phyloP scores from a whole-genome alignment of 2,888 invertebrate species.

The Ectemnius continuus region DNA sequence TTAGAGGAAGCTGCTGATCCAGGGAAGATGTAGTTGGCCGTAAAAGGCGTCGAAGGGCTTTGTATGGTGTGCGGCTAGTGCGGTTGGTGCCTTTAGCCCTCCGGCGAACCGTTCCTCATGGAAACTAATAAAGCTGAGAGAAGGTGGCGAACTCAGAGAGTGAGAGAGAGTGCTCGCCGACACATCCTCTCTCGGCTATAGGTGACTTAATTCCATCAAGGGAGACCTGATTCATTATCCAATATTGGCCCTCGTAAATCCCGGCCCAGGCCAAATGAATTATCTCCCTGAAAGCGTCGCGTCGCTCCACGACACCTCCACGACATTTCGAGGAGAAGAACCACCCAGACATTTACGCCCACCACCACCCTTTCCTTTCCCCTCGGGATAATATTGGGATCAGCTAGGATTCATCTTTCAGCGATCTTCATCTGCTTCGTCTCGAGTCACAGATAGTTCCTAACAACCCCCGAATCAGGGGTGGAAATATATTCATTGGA shows the following conservation, averaged over 20 bases:
- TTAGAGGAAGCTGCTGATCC: constrained; percentile 48
- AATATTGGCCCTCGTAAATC: constrained; percentile 76
- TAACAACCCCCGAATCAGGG: constrained; percentile 34
- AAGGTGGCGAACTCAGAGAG: too few species aligned
- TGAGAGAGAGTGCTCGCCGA: constrained; percentile 27
- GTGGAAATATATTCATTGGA: too few species aligned
- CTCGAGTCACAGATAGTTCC: constrained; percentile 17
- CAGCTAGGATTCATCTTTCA: too few species aligned
- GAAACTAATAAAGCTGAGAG: constrained; percentile 46
- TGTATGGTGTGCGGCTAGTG: too few species aligned
- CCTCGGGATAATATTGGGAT: too few species aligned
- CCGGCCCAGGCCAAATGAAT: constrained; percentile 71
- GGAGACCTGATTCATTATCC: constrained; percentile 77
- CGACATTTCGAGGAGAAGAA: constrained; percentile 24
- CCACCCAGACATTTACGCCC: neutral
- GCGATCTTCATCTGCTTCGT: constrained; percentile 48
- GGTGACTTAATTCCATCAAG: constrained; percentile 75
- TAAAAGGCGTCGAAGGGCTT: constrained; percentile 47
- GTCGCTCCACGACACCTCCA: constrained; percentile 49
- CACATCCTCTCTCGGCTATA: constrained; percentile 47
- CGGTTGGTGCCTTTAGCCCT: neutral
- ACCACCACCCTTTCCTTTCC: neutral
- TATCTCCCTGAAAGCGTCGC: constrained; percentile 60
- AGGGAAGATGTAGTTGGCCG: constrained; percentile 58
- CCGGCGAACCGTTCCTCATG: constrained; percentile 9